Evolutionary conservation across 2,797 vertebrate species (phyloP).

Genomic region (Fistularia commersonii): DNA sequence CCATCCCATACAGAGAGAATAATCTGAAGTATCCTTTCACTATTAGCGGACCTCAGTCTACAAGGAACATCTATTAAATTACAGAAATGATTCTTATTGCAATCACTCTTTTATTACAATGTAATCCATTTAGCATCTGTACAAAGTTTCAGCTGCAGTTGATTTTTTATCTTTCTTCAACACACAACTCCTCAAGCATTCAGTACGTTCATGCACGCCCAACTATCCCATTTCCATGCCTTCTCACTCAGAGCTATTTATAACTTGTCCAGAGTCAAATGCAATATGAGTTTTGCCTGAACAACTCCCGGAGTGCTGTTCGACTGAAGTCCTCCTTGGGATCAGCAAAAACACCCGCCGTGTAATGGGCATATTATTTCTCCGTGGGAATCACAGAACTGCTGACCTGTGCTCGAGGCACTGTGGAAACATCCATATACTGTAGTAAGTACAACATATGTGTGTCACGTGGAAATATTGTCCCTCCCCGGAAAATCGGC

Average conservation of each 20-base stretch:
- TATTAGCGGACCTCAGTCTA: too few relatives aligned
- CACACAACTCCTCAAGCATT: conserved; percentile 13
- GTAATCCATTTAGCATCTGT: too few relatives aligned
- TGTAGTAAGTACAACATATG: too few relatives aligned
- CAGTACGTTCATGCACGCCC: conserved; percentile 37
- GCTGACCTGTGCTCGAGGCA: conserved; percentile 30
- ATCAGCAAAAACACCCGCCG: conserved; percentile 30
- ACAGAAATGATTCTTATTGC: too few relatives aligned
- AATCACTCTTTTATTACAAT: too few relatives aligned
- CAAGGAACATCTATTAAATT: too few relatives aligned
- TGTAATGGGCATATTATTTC: conserved; percentile 43
- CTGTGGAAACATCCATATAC: conserved; percentile 4
- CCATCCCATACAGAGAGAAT: conserved; percentile 10
- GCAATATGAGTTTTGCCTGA: conserved; percentile 68
- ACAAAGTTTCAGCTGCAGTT: too few relatives aligned
- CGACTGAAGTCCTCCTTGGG: conserved; percentile 41
- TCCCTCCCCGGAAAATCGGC: too few relatives aligned
- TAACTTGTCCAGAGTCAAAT: conserved; percentile 56
- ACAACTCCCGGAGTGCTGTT: conserved; percentile 58
- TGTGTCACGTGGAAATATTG: too few relatives aligned
- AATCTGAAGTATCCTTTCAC: not conserved
- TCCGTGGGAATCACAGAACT: conserved; percentile 17
- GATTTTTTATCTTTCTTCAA: not conserved
- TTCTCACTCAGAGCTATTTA: conserved; percentile 68
- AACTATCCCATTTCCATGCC: conserved; percentile 59